A percentile compares a stretch with the other conserved stretches of the same genome.
These are phyloP conservation scores for Abrostola tripartita DNA, from an alignment of 2,888 invertebrate species.

Conservation along the genomic window DNA sequence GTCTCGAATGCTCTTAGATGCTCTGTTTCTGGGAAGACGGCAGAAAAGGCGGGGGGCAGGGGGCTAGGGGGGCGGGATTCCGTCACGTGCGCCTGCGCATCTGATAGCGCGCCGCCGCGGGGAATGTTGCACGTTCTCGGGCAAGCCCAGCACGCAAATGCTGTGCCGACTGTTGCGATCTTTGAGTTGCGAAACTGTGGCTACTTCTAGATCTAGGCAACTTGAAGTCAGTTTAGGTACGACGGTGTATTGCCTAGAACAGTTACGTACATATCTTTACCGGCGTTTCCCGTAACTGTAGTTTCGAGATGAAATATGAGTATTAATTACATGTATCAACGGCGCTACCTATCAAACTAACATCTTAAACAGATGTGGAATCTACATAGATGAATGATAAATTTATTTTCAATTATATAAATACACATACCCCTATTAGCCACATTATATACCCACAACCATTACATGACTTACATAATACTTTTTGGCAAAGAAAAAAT, in stretches of 20 bases:
- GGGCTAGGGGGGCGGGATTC: slow-evolving; percentile 63
- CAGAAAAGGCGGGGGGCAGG: slow-evolving; percentile 41
- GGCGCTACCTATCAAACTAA: not conserved
- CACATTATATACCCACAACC: too few species aligned
- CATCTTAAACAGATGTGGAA: too few species aligned
- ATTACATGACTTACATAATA: too few species aligned
- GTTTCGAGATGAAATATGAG: slow-evolving; percentile 14
- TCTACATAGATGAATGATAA: too few species aligned
- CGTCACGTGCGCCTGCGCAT: slow-evolving; percentile 81
- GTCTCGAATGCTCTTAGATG: slow-evolving; percentile 55
- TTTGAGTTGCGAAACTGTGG: slow-evolving; percentile 49
- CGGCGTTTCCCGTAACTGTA: slow-evolving; percentile 5
- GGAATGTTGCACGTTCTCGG: slow-evolving; percentile 67
- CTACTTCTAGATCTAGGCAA: slow-evolving; percentile 40
- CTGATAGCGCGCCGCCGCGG: slow-evolving; percentile 70
- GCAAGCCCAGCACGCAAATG: slow-evolving; percentile 63
- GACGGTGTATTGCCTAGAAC: slow-evolving; percentile 25
- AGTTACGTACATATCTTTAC: slow-evolving; percentile 10
- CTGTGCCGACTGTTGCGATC: slow-evolving; percentile 56
- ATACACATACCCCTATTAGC: too few species aligned
- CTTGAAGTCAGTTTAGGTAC: slow-evolving; percentile 29
- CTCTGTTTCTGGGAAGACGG: slow-evolving; percentile 60
- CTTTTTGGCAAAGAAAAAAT: too few species aligned
- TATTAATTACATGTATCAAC: not conserved
- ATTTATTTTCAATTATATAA: too few species aligned